Evolutionary conservation across 2,113 vertebrate genomes (phyloP).

Genomic region (Canis aureus): DNA sequence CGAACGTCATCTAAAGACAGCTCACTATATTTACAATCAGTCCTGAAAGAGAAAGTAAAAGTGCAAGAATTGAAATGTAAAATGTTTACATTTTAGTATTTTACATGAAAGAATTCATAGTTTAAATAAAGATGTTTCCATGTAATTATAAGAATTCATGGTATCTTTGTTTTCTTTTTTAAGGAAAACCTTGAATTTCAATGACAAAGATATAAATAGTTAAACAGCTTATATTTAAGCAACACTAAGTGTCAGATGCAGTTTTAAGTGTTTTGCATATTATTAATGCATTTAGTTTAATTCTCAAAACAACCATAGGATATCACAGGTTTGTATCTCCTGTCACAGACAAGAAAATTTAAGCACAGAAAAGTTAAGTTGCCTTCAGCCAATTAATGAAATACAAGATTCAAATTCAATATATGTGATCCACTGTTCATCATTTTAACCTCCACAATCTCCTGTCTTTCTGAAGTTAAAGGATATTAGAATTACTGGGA

Average conservation of each 20-base stretch:
- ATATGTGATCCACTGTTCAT: slow-evolving; percentile 1
- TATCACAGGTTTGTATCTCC: slow-evolving; percentile 42
- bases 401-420: slow-evolving; percentile 32
- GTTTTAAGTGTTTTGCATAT: slow-evolving; percentile 40
- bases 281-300: slow-evolving; percentile 53
- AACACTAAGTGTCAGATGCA: slow-evolving; percentile 20
- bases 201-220: slow-evolving; percentile 39
- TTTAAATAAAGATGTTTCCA: neutral
- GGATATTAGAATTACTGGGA: neutral
- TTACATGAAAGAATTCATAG: slow-evolving; percentile 8
- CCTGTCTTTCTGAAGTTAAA: slow-evolving; percentile 14
- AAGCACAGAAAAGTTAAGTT: slow-evolving; percentile 40
- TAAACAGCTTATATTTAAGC: neutral
- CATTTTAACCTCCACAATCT: slow-evolving; percentile 44
- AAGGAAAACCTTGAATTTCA: neutral
- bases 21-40: slow-evolving; percentile 88
- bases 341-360: slow-evolving; percentile 37
- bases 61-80: slow-evolving; percentile 41
- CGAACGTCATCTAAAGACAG: slow-evolving; percentile 94
- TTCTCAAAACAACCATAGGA: neutral
- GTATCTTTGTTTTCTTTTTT: slow-evolving; percentile 31
- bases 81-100: neutral
- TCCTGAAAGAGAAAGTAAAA: slow-evolving; percentile 80
- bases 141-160: slow-evolving; percentile 22
- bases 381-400: neutral